Conservation (phyloP, 2,797 vertebrate species). For the Loriculus beryllinus region DNA sequence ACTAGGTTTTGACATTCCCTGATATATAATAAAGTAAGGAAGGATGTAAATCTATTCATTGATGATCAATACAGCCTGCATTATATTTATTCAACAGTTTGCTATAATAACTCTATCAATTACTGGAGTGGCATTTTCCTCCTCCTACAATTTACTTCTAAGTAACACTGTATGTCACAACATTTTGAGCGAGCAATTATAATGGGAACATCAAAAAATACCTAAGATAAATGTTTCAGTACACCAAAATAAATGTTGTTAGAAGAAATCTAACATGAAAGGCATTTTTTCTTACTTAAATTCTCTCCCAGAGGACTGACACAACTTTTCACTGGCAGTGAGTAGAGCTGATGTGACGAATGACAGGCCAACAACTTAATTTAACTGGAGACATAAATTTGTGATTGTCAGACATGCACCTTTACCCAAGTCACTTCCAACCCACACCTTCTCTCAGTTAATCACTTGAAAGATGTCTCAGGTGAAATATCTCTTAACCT, state of each 20-base stretch:
- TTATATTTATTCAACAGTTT: neutral
- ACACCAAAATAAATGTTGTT: neutral
- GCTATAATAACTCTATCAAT: neutral
- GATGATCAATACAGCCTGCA: neutral
- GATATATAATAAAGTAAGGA: neutral
- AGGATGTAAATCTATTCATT: neutral
- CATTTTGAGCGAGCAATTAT: neutral
- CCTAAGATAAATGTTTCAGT: neutral
- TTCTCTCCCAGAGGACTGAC: neutral
- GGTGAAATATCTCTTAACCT: constrained; percentile 11
- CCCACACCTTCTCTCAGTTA: neutral
- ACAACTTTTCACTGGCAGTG: neutral
- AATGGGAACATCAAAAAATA: neutral
- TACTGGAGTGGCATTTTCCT: neutral
- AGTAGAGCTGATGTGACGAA: neutral
- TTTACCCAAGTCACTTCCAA: neutral
- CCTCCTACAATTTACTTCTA: neutral
- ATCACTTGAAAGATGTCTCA: neutral
- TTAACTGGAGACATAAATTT: neutral
- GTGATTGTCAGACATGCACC: neutral
- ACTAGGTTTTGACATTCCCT: neutral
- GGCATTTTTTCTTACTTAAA: neutral
- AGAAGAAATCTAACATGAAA: neutral
- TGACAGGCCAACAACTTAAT: neutral
- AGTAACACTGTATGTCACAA: neutral